Conservation (phyloP, 1,140 invertebrate genomes). For the Tetragnatha versicolor region DNA sequence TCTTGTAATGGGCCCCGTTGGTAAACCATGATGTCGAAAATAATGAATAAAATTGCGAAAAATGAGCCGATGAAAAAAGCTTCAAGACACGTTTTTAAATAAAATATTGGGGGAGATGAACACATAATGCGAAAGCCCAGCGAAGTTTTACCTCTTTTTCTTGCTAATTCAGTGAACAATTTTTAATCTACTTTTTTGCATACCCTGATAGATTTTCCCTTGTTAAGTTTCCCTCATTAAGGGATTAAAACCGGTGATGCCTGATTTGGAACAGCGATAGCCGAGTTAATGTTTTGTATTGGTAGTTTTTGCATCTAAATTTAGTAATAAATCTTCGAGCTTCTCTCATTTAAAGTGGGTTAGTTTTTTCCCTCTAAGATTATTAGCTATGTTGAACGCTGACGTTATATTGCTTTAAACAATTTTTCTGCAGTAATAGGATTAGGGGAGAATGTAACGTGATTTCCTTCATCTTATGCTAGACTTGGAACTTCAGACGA, state of each 20-base stretch:
- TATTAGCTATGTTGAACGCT: no score
- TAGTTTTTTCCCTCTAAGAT: no score
- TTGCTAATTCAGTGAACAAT: slow-evolving; percentile 14
- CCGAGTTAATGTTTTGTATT: slow-evolving; percentile 29
- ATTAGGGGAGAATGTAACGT: no score
- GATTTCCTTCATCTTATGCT: no score
- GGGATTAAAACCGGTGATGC: slow-evolving; percentile 32
- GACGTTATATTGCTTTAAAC: no score
- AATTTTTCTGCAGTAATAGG: no score
- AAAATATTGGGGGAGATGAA: slow-evolving; percentile 41
- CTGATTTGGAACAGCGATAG: slow-evolving; percentile 39
- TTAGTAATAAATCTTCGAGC: no score
- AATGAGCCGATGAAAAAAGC: slow-evolving; percentile 26
- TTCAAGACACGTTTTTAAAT: slow-evolving; percentile 14
- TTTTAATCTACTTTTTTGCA: slow-evolving; percentile 23
- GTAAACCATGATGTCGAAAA: slow-evolving; percentile 54
- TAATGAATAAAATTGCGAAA: slow-evolving; percentile 52
- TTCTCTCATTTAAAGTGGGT: no score
- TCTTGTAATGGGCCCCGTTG: slow-evolving; percentile 40
- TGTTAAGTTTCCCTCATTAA: slow-evolving; percentile 53
- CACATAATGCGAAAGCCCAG: slow-evolving; percentile 31
- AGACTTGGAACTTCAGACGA: no score
- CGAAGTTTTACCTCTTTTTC: slow-evolving; percentile 26
- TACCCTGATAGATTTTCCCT: slow-evolving; percentile 29
- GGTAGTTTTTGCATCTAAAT: no score